A percentile compares a stretch with the other conserved stretches of the same genome.
Conservation (phyloP, 2,797 vertebrate species). For the Eupleurogrammus muticus region DNA sequence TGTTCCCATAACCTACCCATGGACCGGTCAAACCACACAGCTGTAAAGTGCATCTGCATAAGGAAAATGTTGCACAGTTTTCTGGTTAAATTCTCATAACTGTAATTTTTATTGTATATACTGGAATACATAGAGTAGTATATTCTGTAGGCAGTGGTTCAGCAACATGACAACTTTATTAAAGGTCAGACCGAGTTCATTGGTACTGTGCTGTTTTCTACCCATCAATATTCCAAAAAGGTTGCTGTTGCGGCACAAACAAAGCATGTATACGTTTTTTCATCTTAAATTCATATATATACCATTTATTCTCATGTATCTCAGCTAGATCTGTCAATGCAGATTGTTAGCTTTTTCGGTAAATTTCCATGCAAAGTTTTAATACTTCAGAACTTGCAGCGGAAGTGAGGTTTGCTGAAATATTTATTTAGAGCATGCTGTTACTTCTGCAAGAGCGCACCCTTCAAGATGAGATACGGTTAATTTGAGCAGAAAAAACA, state of each 20-base stretch:
- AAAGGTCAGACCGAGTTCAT: slow-evolving; percentile 57
- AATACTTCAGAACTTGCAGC: slow-evolving; percentile 25
- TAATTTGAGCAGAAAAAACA: slow-evolving; percentile 73
- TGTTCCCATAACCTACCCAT: slow-evolving; percentile 36
- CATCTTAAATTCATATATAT: slow-evolving; percentile 28
- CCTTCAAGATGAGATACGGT: slow-evolving; percentile 55
- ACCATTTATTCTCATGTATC: slow-evolving; percentile 39
- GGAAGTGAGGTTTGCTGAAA: slow-evolving; percentile 57
- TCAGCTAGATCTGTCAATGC: slow-evolving; percentile 27
- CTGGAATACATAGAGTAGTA: slow-evolving; percentile 19
- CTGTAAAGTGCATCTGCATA: slow-evolving; percentile 46
- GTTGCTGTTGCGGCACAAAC: background rate
- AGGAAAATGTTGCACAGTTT: background rate
- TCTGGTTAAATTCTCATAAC: slow-evolving; percentile 15
- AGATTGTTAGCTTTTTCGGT: slow-evolving; percentile 41
- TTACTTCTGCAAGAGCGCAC: slow-evolving; percentile 56
- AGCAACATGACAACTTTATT: background rate
- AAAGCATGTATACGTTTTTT: background rate
- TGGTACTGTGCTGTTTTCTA: background rate
- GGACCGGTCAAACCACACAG: slow-evolving; percentile 19
- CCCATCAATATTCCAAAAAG: background rate
- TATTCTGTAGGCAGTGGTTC: slow-evolving; percentile 16
- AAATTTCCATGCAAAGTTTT: slow-evolving; percentile 48
- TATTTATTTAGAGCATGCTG: slow-evolving; percentile 64
- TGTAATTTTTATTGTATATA: slow-evolving; percentile 31